Evolutionary conservation across 1,140 invertebrate species (phyloP).

Genomic region (Plodia interpunctella): DNA sequence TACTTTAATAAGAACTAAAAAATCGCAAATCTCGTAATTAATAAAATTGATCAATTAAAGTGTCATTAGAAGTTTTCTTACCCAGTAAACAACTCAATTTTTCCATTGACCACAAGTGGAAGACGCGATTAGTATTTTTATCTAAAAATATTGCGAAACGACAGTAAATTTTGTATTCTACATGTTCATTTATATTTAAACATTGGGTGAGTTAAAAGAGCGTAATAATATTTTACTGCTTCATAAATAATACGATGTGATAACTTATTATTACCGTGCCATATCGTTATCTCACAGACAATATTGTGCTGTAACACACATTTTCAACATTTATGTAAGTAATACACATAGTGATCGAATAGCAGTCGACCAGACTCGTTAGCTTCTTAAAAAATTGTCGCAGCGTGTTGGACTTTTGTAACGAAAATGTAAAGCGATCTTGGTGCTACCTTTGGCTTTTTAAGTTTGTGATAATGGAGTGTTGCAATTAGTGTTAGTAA

Average conservation of each 20-base stretch:
- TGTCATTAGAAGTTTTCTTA: too few relatives aligned
- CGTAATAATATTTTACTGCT: background rate
- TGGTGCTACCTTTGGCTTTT: too few relatives aligned
- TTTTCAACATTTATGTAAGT: background rate
- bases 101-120: too few relatives aligned
- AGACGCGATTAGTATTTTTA: too few relatives aligned
- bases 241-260: constrained; percentile 3
- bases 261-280: constrained; percentile 4
- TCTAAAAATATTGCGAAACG: too few relatives aligned
- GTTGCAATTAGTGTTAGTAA: too few relatives aligned
- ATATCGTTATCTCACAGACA: background rate
- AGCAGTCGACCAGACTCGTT: background rate
- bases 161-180: background rate
- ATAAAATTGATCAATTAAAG: too few relatives aligned
- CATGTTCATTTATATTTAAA: background rate
- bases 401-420: background rate
- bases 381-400: background rate
- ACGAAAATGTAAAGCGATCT: background rate
- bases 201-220: background rate
- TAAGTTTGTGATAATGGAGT: too few relatives aligned
- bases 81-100: too few relatives aligned
- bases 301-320: background rate
- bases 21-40: too few relatives aligned
- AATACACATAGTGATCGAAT: background rate
- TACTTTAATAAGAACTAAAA: too few relatives aligned